Conservation (phyloP, 2,797 vertebrate genomes). For the Corythornis leucogaster region DNA sequence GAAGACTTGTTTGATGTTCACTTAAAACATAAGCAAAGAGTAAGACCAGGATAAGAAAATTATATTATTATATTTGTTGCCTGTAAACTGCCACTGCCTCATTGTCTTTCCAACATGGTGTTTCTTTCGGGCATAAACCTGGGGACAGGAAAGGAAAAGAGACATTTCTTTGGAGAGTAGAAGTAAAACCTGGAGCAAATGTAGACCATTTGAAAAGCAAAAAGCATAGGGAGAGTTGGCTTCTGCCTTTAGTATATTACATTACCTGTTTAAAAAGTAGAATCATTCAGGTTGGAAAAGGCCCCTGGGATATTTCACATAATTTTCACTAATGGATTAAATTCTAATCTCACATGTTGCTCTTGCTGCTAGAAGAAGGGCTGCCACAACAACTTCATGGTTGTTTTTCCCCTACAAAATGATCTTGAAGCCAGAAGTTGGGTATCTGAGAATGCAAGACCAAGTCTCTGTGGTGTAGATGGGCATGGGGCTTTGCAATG, state of each 20-base stretch:
- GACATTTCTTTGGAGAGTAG: background rate
- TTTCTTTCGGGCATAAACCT: background rate
- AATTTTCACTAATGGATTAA: background rate
- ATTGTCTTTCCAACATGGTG: background rate
- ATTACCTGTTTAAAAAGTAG: background rate
- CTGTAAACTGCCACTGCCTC: background rate
- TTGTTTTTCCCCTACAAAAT: background rate
- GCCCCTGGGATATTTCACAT: background rate
- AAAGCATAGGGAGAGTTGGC: background rate
- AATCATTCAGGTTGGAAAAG: background rate
- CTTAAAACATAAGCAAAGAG: background rate
- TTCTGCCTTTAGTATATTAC: background rate
- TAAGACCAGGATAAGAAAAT: background rate
- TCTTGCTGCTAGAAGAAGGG: background rate
- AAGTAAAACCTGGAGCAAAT: background rate
- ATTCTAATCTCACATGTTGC: background rate
- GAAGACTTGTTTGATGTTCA: background rate
- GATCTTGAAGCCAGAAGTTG: background rate
- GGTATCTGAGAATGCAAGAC: background rate
- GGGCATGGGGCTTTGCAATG: background rate
- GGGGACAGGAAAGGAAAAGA: background rate
- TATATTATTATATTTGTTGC: background rate
- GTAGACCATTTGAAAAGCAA: background rate
- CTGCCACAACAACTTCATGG: background rate
- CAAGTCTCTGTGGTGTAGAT: background rate